These are phyloP conservation scores for Acanthococcus lagerstroemiae DNA, from an alignment of 2,888 invertebrate genomes.

Conservation along the genomic window DNA sequence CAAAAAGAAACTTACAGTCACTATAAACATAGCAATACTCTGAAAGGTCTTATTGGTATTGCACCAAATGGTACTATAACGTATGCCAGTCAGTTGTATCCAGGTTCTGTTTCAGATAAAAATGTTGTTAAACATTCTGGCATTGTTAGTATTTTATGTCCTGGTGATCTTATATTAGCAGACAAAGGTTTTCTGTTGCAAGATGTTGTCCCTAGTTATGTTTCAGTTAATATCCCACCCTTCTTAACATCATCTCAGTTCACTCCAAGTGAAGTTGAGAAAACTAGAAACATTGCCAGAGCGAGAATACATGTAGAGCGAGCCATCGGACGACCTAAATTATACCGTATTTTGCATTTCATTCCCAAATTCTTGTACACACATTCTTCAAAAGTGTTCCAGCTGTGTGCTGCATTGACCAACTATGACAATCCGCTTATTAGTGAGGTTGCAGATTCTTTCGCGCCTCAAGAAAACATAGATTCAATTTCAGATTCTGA, in stretches of 20 bases:
- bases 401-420: constrained; percentile 18
- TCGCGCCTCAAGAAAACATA: not conserved
- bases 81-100: constrained; percentile 37
- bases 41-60: constrained; percentile 37
- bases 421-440: constrained; percentile 22
- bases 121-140: constrained; percentile 18
- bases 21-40: constrained; percentile 37
- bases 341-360: constrained; percentile 7
- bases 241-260: constrained; percentile 25
- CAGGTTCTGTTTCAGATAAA: constrained; percentile 36
- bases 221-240: constrained; percentile 20
- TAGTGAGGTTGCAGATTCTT: constrained; percentile 16
- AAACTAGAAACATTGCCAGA: constrained; percentile 14
- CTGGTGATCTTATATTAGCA: constrained; percentile 29
- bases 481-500: too few relatives aligned
- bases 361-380: constrained; percentile 7
- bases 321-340: constrained; percentile 16
- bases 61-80: constrained; percentile 39
- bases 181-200: constrained; percentile 31
- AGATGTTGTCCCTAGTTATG: constrained; percentile 24
- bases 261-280: constrained; percentile 1
- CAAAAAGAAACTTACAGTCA: constrained; percentile 35
- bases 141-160: not conserved
- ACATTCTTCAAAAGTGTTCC: too few relatives aligned
- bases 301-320: constrained; percentile 23